These are phyloP conservation scores for Festucalex cinctus DNA, from an alignment of 2,113 vertebrate species.

Conservation along the genomic window DNA sequence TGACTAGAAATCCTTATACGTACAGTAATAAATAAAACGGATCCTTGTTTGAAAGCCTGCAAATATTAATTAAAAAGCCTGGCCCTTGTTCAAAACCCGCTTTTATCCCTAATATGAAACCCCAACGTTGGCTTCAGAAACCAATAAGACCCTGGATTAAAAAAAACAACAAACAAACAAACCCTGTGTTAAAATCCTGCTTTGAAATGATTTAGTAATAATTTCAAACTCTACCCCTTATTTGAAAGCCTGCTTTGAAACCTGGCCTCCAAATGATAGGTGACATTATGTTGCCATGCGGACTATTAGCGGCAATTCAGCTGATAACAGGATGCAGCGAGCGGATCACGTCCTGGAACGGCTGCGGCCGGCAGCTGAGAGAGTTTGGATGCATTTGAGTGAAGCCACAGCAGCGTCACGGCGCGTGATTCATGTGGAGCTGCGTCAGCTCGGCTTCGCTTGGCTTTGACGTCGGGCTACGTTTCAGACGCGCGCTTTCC, in stretches of 20 bases:
- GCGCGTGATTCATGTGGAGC: constrained; percentile 48
- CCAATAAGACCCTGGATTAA: too few relatives aligned
- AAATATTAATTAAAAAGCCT: too few relatives aligned
- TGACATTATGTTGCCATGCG: background rate
- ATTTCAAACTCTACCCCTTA: too few relatives aligned
- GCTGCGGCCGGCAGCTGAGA: constrained; percentile 19
- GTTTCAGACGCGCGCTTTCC: background rate
- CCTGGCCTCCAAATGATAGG: background rate
- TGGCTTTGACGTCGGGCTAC: constrained; percentile 29
- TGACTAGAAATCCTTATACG: too few relatives aligned
- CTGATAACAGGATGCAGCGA: background rate
- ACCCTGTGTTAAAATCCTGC: too few relatives aligned
- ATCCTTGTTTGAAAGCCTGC: too few relatives aligned
- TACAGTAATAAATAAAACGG: too few relatives aligned
- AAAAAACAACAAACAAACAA: too few relatives aligned
- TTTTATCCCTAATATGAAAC: too few relatives aligned
- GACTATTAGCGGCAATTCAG: background rate
- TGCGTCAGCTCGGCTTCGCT: constrained; percentile 27
- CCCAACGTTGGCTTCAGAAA: too few relatives aligned
- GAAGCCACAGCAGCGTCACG: constrained; percentile 34
- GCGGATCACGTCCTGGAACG: constrained; percentile 11
- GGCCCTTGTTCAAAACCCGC: too few relatives aligned
- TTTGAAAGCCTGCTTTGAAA: background rate
- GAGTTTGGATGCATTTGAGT: constrained; percentile 27
- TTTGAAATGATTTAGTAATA: too few relatives aligned